These are phyloP conservation scores for Pitangus sulphuratus DNA, from an alignment of 2,797 vertebrate genomes.

Conservation along the genomic window DNA sequence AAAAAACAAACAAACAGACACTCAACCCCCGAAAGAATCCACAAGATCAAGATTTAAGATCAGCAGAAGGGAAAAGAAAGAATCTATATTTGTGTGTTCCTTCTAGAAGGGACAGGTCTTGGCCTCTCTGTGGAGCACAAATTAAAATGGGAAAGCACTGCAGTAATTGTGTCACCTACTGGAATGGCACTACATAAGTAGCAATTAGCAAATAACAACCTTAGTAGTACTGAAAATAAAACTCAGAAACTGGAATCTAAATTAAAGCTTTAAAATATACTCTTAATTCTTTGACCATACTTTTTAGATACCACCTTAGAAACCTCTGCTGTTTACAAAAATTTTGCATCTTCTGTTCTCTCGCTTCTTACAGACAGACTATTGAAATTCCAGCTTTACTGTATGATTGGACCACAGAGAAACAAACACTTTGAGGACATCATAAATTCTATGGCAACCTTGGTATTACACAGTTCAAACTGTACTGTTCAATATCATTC, in stretches of 20 bases:
- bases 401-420: neutral
- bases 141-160: neutral
- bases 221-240: neutral
- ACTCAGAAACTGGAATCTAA: neutral
- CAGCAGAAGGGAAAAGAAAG: neutral
- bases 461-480: rapidly evolving
- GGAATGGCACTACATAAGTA: neutral
- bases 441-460: neutral
- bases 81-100: neutral
- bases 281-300: neutral
- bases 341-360: neutral
- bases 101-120: neutral
- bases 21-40: neutral
- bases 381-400: neutral
- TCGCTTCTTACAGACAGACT: neutral
- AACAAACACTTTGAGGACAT: neutral
- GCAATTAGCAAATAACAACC: neutral
- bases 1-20: neutral
- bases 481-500: neutral
- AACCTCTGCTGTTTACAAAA: neutral
- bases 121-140: neutral
- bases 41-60: neutral
- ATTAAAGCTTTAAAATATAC: neutral
- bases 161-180: neutral
- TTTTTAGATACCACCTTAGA: neutral